Base-by-base conservation (phyloP, 2,113 vertebrate species). In the Pao palembangensis region DNA sequence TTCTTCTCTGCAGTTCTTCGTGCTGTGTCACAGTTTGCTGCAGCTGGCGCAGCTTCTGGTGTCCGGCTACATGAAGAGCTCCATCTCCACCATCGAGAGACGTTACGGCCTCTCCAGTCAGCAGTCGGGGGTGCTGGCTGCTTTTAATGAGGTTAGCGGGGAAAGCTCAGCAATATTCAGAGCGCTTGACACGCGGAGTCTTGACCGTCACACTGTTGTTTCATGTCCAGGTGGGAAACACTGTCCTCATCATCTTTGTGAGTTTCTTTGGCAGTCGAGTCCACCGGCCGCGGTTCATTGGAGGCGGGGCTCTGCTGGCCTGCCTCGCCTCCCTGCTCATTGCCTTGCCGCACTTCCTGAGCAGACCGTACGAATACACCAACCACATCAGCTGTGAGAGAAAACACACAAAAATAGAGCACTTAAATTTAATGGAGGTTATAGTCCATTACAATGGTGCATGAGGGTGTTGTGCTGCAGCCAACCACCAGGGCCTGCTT, bases 71-170 rank as follows among this genome's bases (percentile, higher is more conserved):
- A 90, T 98, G 87, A 98, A 96, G 85, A 95, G 95, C 69, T 95
- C 95, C 84, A 94, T 98, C 76, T 94, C 95, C 21, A 98, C 95
- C 17, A 93, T 99, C 0, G 97, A 99, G 91, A 91, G 81, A 53
- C 92, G 96, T 20, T 99, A 95, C 0, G 97, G 96, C 17, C 83
- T 99, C 18, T 92, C 94, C 82, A 99, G 97, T 78, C 92, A 93
- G 84, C 95, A 91, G 0, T 94, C 94, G 0, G 97, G 97, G 3
- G 57, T 98, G 5, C 83, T 99, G 0, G 92, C 93, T 0, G 80
- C 95, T 60, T 97, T 99, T 84, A 98, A 98, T 0, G 97, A 99
- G 95, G 96, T 89, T 49, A 20, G 76, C 6, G 0, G 2, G 2
- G 15, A 3, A 10, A 1, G 8, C 31, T 25, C 17, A 6, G 25